Base-by-base conservation (phyloP, 2,888 invertebrate genomes). In the Deilephila porcellus region DNA sequence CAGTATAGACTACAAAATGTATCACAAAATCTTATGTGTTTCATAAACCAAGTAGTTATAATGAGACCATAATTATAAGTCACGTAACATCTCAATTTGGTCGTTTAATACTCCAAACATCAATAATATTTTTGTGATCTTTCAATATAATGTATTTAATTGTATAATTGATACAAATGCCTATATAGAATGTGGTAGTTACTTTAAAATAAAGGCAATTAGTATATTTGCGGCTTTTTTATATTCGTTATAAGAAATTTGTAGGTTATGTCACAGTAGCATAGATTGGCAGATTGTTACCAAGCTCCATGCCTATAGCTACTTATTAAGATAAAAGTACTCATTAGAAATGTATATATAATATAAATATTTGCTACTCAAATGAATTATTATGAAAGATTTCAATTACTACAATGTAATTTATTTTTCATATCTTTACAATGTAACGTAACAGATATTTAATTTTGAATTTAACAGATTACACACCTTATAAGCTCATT, bases 91-190 rank as follows among this genome's bases (percentile, higher is more conserved):
- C 52, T 20, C 19, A 52, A 20, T 29, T 67, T 85, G 75, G 89
- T 79, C 78, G 89, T 81, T 7, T 87, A 85, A 84, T 88, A 86
- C 80, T 80, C 82, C 83, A 88, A 90, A 91, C 86, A 90, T 89
- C 89, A 90, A 88, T 89, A 88, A 75, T 74, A 79, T 77, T 77
- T 77, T 19, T 34, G 37, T 37, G 19, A 29, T 29, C 19, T 25
- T 14, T 25, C 25, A 20, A 20, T 64, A 20, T 64, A 14, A 29
- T 17, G 11, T 29, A 25, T 45, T 20, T 67, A 25, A 14, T 20
- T 19, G 11, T 52, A 14, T 63, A 6, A 37, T 19, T 62, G 5
- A 11, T 19, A 4, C 29, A 32, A 11, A 20, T 45, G 14, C 45
- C 19, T 37, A 11, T 64, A 4, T 37, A 37, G 4, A 8, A 45